phyloP scores from a whole-genome alignment of 2,113 vertebrate species.

The Cranoglanis bouderius region DNA sequence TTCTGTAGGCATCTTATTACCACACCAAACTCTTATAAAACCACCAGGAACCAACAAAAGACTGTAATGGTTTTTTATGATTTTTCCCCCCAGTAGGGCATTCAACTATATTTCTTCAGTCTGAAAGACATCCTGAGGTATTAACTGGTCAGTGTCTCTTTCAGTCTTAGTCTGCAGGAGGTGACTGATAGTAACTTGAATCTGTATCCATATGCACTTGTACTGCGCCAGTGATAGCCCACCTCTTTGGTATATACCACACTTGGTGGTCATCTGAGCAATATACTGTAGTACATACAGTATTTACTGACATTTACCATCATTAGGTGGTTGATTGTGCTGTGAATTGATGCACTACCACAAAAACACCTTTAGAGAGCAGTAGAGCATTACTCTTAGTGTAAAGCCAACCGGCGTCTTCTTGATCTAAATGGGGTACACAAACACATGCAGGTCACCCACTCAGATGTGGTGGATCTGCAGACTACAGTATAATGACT shows the following conservation, averaged over 20 bases:
- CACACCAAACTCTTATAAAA: background rate
- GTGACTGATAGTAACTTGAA: background rate
- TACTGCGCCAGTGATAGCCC: background rate
- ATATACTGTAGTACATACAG: background rate
- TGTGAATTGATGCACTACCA: constrained; percentile 46
- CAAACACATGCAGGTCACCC: constrained; percentile 1
- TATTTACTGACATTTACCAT: background rate
- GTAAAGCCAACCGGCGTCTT: background rate
- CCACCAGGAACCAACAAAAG: no score
- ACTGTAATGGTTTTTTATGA: no score
- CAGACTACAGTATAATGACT: constrained; percentile 24
- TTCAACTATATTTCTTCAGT: no score
- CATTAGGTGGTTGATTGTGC: background rate
- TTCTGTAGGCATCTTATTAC: background rate
- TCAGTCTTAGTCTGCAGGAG: background rate
- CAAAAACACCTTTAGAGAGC: constrained; percentile 63
- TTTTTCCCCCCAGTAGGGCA: no score
- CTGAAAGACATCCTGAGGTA: no score
- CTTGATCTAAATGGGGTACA: constrained; percentile 25
- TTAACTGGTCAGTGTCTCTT: background rate
- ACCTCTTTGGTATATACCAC: background rate
- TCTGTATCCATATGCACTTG: background rate
- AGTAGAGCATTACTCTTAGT: constrained; percentile 59
- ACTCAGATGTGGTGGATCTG: background rate
- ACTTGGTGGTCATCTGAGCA: background rate